Evolutionary conservation across 2,888 invertebrate species (phyloP).

Genomic region (Pherbina coryleti): DNA sequence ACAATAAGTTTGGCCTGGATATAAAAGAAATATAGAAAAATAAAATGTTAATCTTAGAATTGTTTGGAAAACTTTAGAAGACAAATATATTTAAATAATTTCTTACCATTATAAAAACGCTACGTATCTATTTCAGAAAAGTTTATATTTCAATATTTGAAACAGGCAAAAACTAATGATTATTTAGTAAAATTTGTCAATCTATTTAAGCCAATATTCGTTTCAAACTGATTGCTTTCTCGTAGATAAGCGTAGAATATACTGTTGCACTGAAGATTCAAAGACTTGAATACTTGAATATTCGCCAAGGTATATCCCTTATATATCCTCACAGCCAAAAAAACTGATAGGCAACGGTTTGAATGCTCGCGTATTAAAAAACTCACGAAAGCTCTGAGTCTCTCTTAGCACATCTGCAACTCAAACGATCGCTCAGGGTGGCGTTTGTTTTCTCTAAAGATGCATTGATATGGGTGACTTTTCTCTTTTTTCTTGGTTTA

Average conservation of each 20-base stretch:
- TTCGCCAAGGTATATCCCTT: not conserved
- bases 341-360: too few species aligned
- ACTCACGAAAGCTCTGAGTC: too few species aligned
- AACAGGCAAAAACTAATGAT: not conserved
- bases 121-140: not conserved
- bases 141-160: not conserved
- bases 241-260: not conserved
- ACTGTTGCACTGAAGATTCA: not conserved
- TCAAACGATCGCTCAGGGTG: too few species aligned
- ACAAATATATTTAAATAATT: not conserved
- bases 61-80: not conserved
- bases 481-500: too few species aligned
- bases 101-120: not conserved
- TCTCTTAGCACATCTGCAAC: too few species aligned
- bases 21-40: too few species aligned
- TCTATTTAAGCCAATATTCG: not conserved
- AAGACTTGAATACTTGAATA: too few species aligned
- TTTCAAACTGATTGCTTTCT: constrained; percentile 31
- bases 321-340: too few species aligned
- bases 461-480: too few species aligned
- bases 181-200: not conserved
- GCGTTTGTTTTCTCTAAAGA: too few species aligned
- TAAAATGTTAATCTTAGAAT: not conserved
- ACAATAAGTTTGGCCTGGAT: constrained; percentile 19
- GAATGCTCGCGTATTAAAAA: too few species aligned